Percentiles rank a stretch among this genome's conserved stretches.
phyloP scores from a whole-genome alignment of 2,113 vertebrate genomes.

The Rhinolophus ferrumequinum region DNA sequence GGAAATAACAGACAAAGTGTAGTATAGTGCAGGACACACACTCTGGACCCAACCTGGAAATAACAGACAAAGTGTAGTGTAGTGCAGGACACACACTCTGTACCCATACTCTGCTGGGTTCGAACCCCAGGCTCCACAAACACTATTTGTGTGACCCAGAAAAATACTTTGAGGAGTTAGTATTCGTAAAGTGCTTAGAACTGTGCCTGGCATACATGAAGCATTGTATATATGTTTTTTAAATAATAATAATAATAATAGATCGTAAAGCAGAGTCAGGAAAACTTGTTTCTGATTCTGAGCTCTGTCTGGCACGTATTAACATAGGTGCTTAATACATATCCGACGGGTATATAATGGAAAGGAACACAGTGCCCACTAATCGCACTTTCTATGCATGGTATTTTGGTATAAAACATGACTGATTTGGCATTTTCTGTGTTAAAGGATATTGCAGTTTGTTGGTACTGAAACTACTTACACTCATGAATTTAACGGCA shows the following conservation, averaged over 20 bases:
- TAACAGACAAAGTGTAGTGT: not conserved
- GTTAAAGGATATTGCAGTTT: not conserved
- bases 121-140: not conserved
- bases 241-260: not conserved
- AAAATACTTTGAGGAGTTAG: not conserved
- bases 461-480: not conserved
- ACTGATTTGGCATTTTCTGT: not conserved
- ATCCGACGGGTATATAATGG: not conserved
- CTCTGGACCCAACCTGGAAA: not conserved
- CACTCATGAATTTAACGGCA: conserved; percentile 10
- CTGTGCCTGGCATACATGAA: not conserved
- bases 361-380: not conserved
- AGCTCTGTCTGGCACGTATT: not conserved
- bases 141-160: not conserved
- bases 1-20: not conserved
- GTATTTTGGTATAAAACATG: not conserved
- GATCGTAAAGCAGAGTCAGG: not conserved
- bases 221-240: not conserved
- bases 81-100: not conserved
- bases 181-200: not conserved
- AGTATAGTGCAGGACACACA: not conserved
- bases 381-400: not conserved
- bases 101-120: not conserved
- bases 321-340: not conserved
- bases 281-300: not conserved